Conservation (phyloP, 1,140 invertebrate genomes). For the Neotoxoptera formosana region DNA sequence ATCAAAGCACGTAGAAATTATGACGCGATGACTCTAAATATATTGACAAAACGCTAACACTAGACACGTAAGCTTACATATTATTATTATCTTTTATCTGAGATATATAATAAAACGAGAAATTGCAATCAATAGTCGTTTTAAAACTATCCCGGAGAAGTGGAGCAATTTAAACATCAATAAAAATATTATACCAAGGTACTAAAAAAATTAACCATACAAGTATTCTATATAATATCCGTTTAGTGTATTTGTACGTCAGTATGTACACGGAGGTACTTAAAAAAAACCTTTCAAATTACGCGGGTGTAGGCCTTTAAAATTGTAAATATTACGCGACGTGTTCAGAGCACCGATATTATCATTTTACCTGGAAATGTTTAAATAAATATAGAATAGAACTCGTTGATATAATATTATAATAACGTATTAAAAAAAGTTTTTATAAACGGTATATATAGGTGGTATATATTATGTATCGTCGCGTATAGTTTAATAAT, state of each 20-base stretch:
- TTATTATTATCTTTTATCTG: background rate
- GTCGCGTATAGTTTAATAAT: background rate
- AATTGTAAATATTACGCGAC: background rate
- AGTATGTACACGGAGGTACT: background rate
- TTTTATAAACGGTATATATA: background rate
- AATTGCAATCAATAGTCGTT: background rate
- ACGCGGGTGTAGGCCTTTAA: background rate
- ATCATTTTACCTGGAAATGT: background rate
- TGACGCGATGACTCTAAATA: background rate
- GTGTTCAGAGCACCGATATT: background rate
- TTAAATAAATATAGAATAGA: background rate
- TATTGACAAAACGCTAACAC: background rate
- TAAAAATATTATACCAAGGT: background rate
- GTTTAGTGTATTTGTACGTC: background rate
- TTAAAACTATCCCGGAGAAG: background rate
- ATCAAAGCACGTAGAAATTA: background rate
- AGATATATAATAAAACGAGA: background rate
- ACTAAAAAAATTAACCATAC: background rate
- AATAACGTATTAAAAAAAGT: background rate
- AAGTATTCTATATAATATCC: background rate
- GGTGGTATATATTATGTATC: background rate
- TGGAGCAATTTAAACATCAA: background rate
- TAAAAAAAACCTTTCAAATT: background rate
- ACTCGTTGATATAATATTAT: background rate
- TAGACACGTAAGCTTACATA: background rate